A percentile compares a stretch with the other conserved stretches of the same genome.
These are phyloP conservation scores for Liparis tanakae DNA, from an alignment of 2,797 vertebrate genomes.

Conservation along the genomic window DNA sequence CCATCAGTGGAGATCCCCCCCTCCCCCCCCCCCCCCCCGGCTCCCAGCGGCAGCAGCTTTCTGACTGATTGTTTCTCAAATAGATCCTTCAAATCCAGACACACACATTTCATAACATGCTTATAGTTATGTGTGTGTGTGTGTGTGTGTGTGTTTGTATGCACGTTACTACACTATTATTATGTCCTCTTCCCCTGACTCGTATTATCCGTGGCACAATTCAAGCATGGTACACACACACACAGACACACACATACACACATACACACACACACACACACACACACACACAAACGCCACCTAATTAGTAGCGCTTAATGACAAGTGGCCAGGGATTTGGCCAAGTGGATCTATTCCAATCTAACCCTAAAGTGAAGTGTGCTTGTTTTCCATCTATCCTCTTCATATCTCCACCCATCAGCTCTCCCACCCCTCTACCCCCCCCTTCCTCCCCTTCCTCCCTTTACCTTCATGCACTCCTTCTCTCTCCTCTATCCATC, in stretches of 20 bases:
- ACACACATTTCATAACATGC: neutral
- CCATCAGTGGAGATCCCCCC: constrained; percentile 10
- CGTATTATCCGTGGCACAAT: constrained; percentile 45
- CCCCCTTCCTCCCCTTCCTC: constrained; percentile 5
- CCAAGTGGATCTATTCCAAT: constrained; percentile 69
- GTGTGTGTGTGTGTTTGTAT: constrained; percentile 11
- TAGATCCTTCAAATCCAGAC: constrained; percentile 17
- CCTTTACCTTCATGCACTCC: constrained; percentile 34
- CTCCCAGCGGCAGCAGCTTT: neutral
- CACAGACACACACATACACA: constrained; percentile 22
- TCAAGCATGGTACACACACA: constrained; percentile 32
- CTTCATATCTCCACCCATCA: constrained; percentile 47
- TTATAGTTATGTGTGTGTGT: constrained; percentile 21
- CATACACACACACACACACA: constrained; percentile 29
- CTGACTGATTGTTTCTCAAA: constrained; percentile 26
- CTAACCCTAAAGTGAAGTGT: constrained; percentile 63
- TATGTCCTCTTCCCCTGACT: constrained; percentile 27
- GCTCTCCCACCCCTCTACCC: constrained; percentile 31
- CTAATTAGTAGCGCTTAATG: constrained; percentile 53
- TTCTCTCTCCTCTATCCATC: constrained; percentile 24
- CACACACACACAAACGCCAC: constrained; percentile 24
- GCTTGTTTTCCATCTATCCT: constrained; percentile 63
- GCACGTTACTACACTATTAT: constrained; percentile 12
- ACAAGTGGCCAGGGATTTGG: constrained; percentile 69
- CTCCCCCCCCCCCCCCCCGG: constrained; percentile 21